phyloP scores from a whole-genome alignment of 2,797 vertebrate genomes.

The Masticophis lateralis region DNA sequence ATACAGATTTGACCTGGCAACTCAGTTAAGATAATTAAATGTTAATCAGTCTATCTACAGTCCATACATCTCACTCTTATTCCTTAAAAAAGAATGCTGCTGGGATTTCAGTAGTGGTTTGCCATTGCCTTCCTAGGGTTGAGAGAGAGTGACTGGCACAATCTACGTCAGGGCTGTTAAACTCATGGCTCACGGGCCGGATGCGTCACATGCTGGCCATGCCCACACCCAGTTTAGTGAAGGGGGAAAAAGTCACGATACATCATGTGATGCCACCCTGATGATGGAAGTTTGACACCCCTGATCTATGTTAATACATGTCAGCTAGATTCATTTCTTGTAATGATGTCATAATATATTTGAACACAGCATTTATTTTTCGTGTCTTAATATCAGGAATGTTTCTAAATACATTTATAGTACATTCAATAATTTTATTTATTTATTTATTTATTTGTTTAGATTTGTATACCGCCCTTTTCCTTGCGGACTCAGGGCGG shows the following conservation, averaged over 20 bases:
- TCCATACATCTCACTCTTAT: neutral
- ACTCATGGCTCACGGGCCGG: fast-evolving
- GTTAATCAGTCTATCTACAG: slow-evolving; percentile 7
- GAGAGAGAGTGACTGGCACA: neutral
- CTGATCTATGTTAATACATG: neutral
- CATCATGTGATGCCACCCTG: too few relatives aligned
- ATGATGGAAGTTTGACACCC: too few relatives aligned
- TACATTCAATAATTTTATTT: too few relatives aligned
- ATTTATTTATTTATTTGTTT: too few relatives aligned
- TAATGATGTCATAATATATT: neutral
- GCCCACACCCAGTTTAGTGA: too few relatives aligned
- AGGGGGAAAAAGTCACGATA: too few relatives aligned
- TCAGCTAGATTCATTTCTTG: neutral
- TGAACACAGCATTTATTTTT: neutral
- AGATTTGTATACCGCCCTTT: too few relatives aligned
- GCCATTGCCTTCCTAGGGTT: neutral
- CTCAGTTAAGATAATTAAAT: slow-evolving; percentile 44
- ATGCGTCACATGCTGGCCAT: too few relatives aligned
- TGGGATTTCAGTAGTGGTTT: neutral
- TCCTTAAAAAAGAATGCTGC: neutral
- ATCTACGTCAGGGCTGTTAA: neutral
- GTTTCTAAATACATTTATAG: neutral
- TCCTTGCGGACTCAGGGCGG: too few relatives aligned
- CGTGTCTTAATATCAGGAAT: neutral
- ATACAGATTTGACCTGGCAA: slow-evolving; percentile 42